Base-by-base conservation (phyloP, 64 coral and sea anemone genomes). In the Orbicella faveolata region DNA sequence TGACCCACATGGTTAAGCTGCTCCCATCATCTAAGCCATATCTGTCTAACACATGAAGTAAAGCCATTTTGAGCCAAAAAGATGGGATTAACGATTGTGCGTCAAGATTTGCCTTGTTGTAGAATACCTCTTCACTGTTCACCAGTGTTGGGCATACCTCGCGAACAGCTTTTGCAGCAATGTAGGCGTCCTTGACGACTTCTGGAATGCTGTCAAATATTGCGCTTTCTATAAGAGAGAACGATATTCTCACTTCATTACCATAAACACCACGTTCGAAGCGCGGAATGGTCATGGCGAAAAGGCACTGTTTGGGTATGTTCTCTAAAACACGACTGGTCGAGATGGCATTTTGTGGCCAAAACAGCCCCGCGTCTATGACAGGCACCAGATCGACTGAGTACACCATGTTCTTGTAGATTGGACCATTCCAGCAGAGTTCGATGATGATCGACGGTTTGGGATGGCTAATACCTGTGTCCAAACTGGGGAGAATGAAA, bases 341-440 rank as follows among this genome's bases (percentile, higher is more conserved):
- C n/a, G 73, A 62, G 34, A 77, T 36, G 21, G 87, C 87, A 88
- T 19, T 30, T 30, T 25, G 77, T 41, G 87, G 87, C 87, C 87
- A 88, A 77, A 88, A 88, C 51, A 30, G 15, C 52, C 87, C 87
- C 23, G 30, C 74, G 37, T 88, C 87, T 57, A 88, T 77, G 59
- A 88, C 87, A 76, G 87, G 87, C 44, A 88, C 87, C 33, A 88
- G 25, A 77, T 88, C 87, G 11, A 88, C 53, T 54, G 87, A 88
- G 63, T 67, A 90, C 20, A 82, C 10, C 88, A 90, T 90, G 78
- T 90, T 90, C 62, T 90, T 90, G 63, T 90, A 81, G 77, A 81
- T 17, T 30, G 88, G 77, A 17, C 88, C 88, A 55, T 81, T 90
- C 88, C 88, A 90, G 70, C 88, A 90, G 17, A 90, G 78, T n/a